phyloP scores from a whole-genome alignment of 2,888 invertebrate species.

The Xestia c-nigrum region DNA sequence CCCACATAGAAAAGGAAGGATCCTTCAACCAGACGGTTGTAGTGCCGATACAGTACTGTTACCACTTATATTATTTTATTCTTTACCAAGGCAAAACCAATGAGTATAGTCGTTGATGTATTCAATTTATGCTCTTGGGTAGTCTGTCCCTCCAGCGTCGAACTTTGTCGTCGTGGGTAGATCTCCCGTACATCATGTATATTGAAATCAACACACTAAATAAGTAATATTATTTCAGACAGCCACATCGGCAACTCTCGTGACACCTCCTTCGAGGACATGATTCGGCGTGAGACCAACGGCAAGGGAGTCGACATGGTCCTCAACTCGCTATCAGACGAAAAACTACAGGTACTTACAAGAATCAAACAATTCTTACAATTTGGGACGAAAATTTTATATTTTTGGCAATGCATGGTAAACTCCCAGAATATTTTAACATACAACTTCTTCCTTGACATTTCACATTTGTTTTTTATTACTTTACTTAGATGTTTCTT shows the following conservation, averaged over 20 bases:
- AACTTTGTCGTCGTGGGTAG: background rate
- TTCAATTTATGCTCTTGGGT: background rate
- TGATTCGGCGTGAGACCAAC: constrained; percentile 94
- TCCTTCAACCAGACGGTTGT: too few species aligned
- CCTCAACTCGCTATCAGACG: constrained; percentile 97
- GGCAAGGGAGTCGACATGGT: constrained; percentile 98
- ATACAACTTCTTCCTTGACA: background rate
- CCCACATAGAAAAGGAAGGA: too few species aligned
- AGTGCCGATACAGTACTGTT: background rate
- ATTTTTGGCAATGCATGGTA: background rate
- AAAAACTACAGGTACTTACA: constrained; percentile 93
- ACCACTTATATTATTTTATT: background rate
- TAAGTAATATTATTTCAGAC: constrained; percentile 71
- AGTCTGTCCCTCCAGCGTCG: background rate
- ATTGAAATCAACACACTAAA: constrained; percentile 5
- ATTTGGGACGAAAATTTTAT: background rate
- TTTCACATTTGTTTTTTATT: background rate
- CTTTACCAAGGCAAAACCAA: background rate
- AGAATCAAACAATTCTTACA: background rate
- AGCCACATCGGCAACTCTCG: constrained; percentile 96
- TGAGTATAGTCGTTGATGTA: background rate
- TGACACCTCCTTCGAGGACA: constrained; percentile 96
- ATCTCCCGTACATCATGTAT: background rate
- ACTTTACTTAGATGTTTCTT: background rate
- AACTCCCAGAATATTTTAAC: background rate